Conservation (phyloP, 2,113 vertebrate species). For the Fukomys damarensis region DNA sequence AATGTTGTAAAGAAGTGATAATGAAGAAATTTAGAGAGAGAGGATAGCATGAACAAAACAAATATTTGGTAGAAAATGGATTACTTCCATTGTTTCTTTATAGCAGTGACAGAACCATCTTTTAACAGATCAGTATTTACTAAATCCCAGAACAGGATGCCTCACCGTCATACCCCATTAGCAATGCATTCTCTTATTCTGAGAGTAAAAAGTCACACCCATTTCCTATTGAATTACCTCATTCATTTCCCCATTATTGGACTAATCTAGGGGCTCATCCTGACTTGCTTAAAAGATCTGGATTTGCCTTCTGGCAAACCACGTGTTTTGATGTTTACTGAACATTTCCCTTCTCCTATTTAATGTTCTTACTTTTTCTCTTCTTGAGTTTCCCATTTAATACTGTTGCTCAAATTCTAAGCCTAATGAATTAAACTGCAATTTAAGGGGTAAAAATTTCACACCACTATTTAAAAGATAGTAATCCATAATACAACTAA, state of each 20-base stretch:
- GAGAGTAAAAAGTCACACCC: neutral
- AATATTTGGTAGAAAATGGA: conserved; percentile 12
- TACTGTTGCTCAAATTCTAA: conserved; percentile 44
- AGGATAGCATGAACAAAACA: neutral
- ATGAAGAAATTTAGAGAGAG: neutral
- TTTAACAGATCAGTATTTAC: neutral
- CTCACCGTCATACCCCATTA: neutral
- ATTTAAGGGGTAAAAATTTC: conserved; percentile 50
- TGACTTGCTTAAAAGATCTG: conserved; percentile 60
- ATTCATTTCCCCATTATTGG: conserved; percentile 59
- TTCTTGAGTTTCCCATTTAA: neutral
- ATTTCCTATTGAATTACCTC: conserved; percentile 41
- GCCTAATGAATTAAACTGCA: conserved; percentile 41
- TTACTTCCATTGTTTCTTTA: conserved; percentile 37
- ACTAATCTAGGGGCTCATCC: neutral
- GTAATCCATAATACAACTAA: conserved; percentile 75
- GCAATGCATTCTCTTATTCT: conserved; percentile 28
- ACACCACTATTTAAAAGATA: conserved; percentile 53
- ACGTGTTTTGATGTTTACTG: neutral
- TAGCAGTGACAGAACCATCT: neutral
- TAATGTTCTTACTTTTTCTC: conserved; percentile 24
- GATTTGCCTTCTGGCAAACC: conserved; percentile 45
- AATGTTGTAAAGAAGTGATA: neutral
- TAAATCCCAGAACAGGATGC: conserved; percentile 41
- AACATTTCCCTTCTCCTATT: conserved; percentile 21